Evolutionary conservation across 2,888 invertebrate genomes (phyloP).

Genomic region (Zaprionus bogoriensis): DNA sequence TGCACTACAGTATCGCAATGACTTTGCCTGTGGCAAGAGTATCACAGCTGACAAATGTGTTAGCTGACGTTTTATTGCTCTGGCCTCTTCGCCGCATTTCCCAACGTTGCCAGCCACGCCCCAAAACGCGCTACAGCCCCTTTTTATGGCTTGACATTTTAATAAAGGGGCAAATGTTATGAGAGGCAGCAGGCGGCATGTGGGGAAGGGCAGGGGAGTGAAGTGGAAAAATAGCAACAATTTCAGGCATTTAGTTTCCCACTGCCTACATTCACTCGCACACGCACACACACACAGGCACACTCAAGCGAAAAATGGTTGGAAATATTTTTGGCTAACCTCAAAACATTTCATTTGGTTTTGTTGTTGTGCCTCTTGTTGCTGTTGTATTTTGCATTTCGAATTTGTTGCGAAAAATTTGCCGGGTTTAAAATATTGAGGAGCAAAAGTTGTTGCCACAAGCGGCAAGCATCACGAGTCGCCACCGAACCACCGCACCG

Average conservation of each 20-base stretch:
- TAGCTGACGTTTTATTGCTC: slow-evolving; percentile 64
- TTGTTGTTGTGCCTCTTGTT: slow-evolving; percentile 23
- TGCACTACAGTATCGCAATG: too few relatives aligned
- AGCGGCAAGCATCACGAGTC: slow-evolving; percentile 2
- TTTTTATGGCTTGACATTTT: slow-evolving; percentile 71
- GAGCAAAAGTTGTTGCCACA: slow-evolving; percentile 55
- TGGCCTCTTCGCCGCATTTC: not conserved
- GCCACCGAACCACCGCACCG: not conserved
- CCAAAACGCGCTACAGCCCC: not conserved
- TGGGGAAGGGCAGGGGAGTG: not conserved
- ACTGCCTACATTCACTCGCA: slow-evolving; percentile 11
- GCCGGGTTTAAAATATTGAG: slow-evolving; percentile 71
- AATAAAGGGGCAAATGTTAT: slow-evolving; percentile 56
- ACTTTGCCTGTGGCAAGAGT: too few relatives aligned
- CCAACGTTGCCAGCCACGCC: rapidly evolving
- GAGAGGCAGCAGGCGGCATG: not conserved
- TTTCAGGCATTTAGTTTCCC: slow-evolving; percentile 42
- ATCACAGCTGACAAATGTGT: slow-evolving; percentile 68
- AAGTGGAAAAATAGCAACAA: slow-evolving; percentile 23
- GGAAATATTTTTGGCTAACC: slow-evolving; percentile 71
- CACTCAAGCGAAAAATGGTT: slow-evolving; percentile 40
- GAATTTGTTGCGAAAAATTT: slow-evolving; percentile 65
- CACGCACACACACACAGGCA: slow-evolving; percentile 8
- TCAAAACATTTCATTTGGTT: slow-evolving; percentile 69
- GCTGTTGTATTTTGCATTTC: slow-evolving; percentile 22